Percentiles rank a stretch among this genome's conserved stretches.
Conservation (phyloP, 2,797 vertebrate species). For the Dromococcyx pavoninus region DNA sequence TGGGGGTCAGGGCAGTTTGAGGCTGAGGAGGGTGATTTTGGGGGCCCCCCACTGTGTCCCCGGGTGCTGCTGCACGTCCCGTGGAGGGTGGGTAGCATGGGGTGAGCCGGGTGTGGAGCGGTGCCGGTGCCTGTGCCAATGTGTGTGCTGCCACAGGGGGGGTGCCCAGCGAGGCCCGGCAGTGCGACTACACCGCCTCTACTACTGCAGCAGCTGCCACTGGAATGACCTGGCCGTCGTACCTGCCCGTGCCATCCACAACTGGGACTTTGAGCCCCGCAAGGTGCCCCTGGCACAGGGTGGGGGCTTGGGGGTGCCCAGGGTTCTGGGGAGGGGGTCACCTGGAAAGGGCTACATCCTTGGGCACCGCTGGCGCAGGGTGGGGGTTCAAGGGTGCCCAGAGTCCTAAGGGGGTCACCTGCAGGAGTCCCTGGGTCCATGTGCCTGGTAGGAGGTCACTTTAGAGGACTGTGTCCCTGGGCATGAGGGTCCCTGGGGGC, state of each 20-base stretch:
- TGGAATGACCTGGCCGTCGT: constrained; percentile 93
- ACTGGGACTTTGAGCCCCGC: constrained; percentile 95
- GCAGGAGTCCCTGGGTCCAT: not conserved
- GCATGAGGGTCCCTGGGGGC: not conserved
- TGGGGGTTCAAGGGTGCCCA: not conserved
- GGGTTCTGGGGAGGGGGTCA: too few relatives aligned
- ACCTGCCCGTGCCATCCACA: constrained; percentile 94
- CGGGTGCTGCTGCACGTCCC: not conserved
- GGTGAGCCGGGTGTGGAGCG: not conserved
- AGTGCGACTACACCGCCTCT: constrained; percentile 96
- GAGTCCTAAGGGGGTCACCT: too few relatives aligned
- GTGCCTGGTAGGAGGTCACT: too few relatives aligned
- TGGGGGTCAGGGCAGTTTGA: not conserved
- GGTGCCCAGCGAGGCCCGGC: constrained; percentile 90
- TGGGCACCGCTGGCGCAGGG: not conserved
- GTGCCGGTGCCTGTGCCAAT: too few relatives aligned
- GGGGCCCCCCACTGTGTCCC: accelerated
- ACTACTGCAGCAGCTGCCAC: constrained; percentile 96
- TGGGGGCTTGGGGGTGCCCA: not conserved
- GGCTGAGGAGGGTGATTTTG: accelerated
- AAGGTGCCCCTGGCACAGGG: constrained; percentile 78
- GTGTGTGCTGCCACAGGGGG: constrained; percentile 77
- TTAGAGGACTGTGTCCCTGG: not conserved
- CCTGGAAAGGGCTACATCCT: not conserved
- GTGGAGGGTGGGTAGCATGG: not conserved